Evolutionary conservation across 2,888 invertebrate genomes (phyloP), one percentile per base, ranked within the genome.

Genomic region (Pristionchus arcanus): DNA sequence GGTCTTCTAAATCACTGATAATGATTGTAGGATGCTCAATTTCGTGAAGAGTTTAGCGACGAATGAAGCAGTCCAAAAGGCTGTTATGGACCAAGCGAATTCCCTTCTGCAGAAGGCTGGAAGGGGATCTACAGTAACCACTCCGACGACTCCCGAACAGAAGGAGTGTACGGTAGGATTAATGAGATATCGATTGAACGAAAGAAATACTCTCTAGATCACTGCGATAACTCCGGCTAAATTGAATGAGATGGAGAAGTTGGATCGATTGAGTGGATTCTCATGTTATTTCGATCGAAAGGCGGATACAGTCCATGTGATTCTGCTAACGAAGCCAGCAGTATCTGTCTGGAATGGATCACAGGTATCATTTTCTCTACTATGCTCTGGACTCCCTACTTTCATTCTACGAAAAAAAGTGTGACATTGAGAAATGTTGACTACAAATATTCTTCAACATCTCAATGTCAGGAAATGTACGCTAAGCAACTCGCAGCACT

Each of bases 161-260:
- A 55, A 55, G 59, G 84, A 85, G 31, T 85, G 84, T 34, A 59
- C 55, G 59, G 84, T 85, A 59, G 4, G 83, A 28, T 31, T 49
- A 81, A 1, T 25, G 49, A 28, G 74, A 28, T 77, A 81, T 49
- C n/a, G 81, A 81, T 49, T n/a, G 81, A 49, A 28, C 9, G 49
- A 28, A 15, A 31, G 11, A 49, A 2, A 0, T 28, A 3, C 16
- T 16, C 31, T 66, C 9, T 59, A 87, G 87, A 49, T 87, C 42
- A 87, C 68, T 37, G 42, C 53, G 15, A 71, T 88, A 21, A 55
- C 88, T 55, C 15, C 77, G 21, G 53, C 88, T 25, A 88, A 88
- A 15, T 66, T 89, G 81, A 89, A 89, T 31, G 66, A 89, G 53
- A 59, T 89, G 59, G 81, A 81, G 89, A 89, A 89, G 49, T 42